Conservation (phyloP, 2,888 invertebrate genomes). For the Tenodera sinensis region DNA sequence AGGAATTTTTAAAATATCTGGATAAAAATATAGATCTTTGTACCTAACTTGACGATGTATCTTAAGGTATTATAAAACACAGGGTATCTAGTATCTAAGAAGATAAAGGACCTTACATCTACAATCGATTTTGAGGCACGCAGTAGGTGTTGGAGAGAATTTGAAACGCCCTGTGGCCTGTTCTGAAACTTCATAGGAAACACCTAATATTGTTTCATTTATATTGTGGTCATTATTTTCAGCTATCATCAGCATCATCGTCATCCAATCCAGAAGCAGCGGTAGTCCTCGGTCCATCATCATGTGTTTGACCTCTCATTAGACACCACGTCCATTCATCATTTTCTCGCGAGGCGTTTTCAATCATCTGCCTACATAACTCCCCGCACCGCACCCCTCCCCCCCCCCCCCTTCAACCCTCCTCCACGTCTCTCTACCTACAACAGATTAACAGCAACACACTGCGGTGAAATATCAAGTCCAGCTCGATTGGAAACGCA, state of each 20-base stretch:
- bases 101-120: too few relatives aligned
- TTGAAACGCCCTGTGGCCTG: neutral
- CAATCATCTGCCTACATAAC: neutral
- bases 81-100: too few relatives aligned
- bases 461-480: too few relatives aligned
- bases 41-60: too few relatives aligned
- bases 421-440: neutral
- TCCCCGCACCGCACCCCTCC: too few relatives aligned
- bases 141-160: neutral
- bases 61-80: too few relatives aligned
- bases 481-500: too few relatives aligned
- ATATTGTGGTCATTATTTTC: neutral
- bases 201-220: neutral
- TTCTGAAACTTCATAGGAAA: neutral
- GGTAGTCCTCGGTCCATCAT: neutral
- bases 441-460: too few relatives aligned
- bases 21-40: too few relatives aligned
- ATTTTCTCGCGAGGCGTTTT: neutral
- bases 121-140: too few relatives aligned
- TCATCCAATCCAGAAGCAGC: neutral
- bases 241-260: neutral
- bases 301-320: constrained; percentile 6
- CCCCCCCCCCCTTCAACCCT: too few relatives aligned
- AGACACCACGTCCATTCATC: neutral
- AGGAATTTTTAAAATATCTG: too few relatives aligned